Evolutionary conservation across 1,140 invertebrate species (phyloP), one percentile per base, ranked within the genome.

Genomic region (Calephelis virginiensis): DNA sequence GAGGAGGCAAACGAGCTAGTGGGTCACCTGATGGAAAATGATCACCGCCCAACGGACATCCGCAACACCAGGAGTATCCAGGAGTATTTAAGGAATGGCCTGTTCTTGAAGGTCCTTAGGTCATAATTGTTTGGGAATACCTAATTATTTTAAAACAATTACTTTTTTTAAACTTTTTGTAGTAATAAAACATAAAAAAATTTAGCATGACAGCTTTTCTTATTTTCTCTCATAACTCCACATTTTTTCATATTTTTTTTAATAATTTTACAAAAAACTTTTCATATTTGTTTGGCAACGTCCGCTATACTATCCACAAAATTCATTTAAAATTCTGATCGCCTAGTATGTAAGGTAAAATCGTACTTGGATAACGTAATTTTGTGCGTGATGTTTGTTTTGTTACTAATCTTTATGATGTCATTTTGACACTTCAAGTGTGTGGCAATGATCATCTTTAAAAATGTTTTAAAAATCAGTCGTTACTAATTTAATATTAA

Each of bases 371-470:
- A 43, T 56, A 56, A 56, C 53, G 53, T 56, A 56, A 56, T 64
- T 28, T 47, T 28, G 61, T 63, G 40, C 38, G n/a, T 47, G 62
- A 66, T 74, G 78, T 87, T 87, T 86, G 82, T 80, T 79, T 77
- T 78, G 83, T 85, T 83, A 85, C 76, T 85, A 86, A 85, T 85
- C 80, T 81, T 81, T 81, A 80, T 87, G 86, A 87, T 86, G 81
- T 89, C 86, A 89, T 84, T 61, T 61, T 66, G 61, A 63, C 43
- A 74, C 63, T 10, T 64, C 50, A 64, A 56, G 48, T 28, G 40
- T 40, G 9, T 59, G 48, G 40, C 37, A 45, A 53, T 64, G 63
- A 56, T 56, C 53, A 56, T 56, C 28, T 56, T 56, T 56, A 37
- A 56, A 56, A 56, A 56, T 56, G 53, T 12, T 56, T 56, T 37